phyloP scores from a whole-genome alignment of 2,797 vertebrate species.

The Phrynocephalus forsythii region DNA sequence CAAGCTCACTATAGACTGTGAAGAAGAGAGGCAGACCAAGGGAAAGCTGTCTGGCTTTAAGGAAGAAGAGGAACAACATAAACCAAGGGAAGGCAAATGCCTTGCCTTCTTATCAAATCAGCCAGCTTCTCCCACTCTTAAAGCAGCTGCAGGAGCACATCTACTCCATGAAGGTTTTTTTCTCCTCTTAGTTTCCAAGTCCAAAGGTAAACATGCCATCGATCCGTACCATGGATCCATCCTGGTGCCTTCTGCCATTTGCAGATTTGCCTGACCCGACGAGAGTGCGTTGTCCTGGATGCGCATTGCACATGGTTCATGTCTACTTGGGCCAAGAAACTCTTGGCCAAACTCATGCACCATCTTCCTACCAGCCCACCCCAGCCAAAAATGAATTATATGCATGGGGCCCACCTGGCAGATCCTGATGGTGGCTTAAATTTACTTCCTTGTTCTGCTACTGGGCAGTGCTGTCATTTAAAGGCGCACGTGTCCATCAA shows the following conservation, averaged over 20 bases:
- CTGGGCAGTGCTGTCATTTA: conserved; percentile 32
- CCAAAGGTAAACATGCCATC: background rate
- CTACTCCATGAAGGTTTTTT: background rate
- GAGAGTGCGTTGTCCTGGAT: conserved; percentile 17
- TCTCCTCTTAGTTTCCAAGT: background rate
- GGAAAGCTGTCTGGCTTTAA: conserved; percentile 47
- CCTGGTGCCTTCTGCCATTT: background rate
- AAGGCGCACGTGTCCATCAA: background rate
- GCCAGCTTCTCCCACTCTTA: background rate
- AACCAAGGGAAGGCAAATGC: conserved; percentile 65
- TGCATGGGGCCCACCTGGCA: conserved; percentile 24
- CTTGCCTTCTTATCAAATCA: conserved; percentile 31
- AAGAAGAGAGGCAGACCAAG: conserved; percentile 16
- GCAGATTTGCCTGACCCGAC: background rate
- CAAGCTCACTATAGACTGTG: conserved; percentile 64
- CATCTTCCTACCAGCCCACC: background rate
- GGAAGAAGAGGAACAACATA: conserved; percentile 65
- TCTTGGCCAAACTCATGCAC: conserved; percentile 36
- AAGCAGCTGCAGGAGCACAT: background rate
- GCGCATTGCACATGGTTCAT: conserved; percentile 1
- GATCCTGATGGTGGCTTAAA: background rate
- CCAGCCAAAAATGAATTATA: conserved; percentile 30
- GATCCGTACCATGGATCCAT: accelerated
- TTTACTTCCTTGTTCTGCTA: conserved; percentile 14
- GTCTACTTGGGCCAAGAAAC: conserved; percentile 39